phyloP scores from a whole-genome alignment of 2,797 vertebrate species.

The Peromyscus aztecus region DNA sequence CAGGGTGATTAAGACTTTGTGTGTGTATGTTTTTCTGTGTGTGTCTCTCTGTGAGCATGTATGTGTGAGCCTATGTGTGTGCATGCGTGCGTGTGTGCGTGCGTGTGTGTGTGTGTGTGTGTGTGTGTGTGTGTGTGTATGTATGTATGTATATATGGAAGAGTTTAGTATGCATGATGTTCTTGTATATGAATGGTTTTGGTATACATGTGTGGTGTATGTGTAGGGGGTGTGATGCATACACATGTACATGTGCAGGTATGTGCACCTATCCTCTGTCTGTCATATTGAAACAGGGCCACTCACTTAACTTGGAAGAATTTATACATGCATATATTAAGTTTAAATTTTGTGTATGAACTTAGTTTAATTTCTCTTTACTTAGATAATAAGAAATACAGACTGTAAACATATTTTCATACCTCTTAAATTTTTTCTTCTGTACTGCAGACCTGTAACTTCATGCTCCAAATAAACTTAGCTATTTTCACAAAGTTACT shows the following conservation, averaged over 20 bases:
- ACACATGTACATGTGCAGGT: background rate
- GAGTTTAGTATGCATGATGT: background rate
- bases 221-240: too few relatives aligned
- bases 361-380: background rate
- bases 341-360: background rate
- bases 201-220: background rate
- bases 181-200: too few relatives aligned
- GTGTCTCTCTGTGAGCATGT: background rate
- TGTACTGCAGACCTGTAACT: background rate
- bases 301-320: background rate
- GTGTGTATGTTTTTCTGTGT: background rate
- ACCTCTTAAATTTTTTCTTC: background rate
- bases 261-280: background rate
- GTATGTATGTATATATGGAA: background rate
- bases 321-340: background rate
- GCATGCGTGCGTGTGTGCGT: too few relatives aligned
- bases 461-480: background rate
- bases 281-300: background rate
- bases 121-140: too few relatives aligned
- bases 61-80: background rate
- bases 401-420: background rate
- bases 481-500: slow-evolving; percentile 6
- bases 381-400: background rate
- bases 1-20: slow-evolving; percentile 52
- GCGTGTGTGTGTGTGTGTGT: too few relatives aligned